Conservation (phyloP, 2,113 vertebrate species). For the Oncorhynchus tshawytscha region DNA sequence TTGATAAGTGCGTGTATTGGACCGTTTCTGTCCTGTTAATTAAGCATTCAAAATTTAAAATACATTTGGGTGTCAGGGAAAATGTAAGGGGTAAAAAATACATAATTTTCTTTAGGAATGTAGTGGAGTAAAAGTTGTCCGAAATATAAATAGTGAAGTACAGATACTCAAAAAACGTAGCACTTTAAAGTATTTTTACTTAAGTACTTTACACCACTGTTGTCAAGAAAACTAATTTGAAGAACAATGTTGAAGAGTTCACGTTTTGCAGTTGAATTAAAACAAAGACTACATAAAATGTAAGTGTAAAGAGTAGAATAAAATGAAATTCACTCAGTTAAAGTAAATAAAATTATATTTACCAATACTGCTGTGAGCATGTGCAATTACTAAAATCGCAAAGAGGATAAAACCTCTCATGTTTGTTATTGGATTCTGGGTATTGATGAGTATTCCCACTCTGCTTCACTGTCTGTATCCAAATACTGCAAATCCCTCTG, state of each 20-base stretch:
- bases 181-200: not conserved
- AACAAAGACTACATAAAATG: not conserved
- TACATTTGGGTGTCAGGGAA: too few species aligned
- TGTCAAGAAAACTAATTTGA: too few species aligned
- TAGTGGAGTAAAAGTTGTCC: too few species aligned
- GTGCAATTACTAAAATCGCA: constrained; percentile 27
- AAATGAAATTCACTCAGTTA: constrained; percentile 20
- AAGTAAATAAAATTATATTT: constrained; percentile 51
- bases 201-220: not conserved
- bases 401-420: constrained; percentile 57
- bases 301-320: not conserved
- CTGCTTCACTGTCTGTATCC: not conserved
- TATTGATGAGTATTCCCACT: not conserved
- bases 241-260: too few species aligned
- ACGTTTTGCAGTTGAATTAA: not conserved
- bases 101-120: too few species aligned
- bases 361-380: constrained; percentile 60
- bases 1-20: too few species aligned
- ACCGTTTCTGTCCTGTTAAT: too few species aligned
- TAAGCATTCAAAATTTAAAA: too few species aligned
- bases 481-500: not conserved
- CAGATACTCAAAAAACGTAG: too few species aligned
- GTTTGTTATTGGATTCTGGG: not conserved
- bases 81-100: too few species aligned
- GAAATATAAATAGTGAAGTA: too few species aligned